phyloP scores from a whole-genome alignment of 2,888 invertebrate species.

The Chydorus sphaericus region DNA sequence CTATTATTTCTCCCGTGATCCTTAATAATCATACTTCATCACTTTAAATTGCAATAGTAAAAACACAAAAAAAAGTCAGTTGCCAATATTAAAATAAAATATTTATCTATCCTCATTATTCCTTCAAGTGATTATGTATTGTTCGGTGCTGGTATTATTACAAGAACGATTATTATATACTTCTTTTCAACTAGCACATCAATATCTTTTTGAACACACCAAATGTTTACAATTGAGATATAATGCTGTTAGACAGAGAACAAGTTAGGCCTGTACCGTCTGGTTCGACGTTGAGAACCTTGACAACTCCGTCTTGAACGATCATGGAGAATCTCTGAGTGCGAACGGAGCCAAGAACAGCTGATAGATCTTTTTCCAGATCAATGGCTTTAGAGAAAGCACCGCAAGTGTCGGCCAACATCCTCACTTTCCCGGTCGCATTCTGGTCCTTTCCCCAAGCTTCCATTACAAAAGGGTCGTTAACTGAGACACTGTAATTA shows the following conservation, averaged over 20 bases:
- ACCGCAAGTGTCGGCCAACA: conserved; percentile 73
- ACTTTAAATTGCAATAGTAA: too few species aligned
- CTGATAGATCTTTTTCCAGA: conserved; percentile 59
- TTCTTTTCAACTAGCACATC: too few species aligned
- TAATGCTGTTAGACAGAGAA: conserved; percentile 55
- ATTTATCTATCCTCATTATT: too few species aligned
- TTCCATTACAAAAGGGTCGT: conserved; percentile 90
- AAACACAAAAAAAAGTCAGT: too few species aligned
- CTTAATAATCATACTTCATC: too few species aligned
- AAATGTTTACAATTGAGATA: conserved; percentile 6
- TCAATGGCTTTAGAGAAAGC: conserved; percentile 67
- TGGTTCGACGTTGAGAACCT: conserved; percentile 72
- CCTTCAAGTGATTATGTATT: too few species aligned
- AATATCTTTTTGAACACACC: too few species aligned
- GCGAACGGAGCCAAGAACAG: conserved; percentile 57
- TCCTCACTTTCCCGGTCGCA: conserved; percentile 67
- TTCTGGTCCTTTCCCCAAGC: conserved; percentile 78
- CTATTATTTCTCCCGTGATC: too few species aligned
- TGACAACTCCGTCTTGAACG: conserved; percentile 64
- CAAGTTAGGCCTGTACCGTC: conserved; percentile 84
- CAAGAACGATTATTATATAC: too few species aligned
- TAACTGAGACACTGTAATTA: conserved; percentile 79
- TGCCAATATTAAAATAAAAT: too few species aligned
- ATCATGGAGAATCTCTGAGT: conserved; percentile 85
- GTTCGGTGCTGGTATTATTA: too few species aligned